Evolutionary conservation across 2,888 invertebrate genomes (phyloP).

Genomic region (Acronicta psi): DNA sequence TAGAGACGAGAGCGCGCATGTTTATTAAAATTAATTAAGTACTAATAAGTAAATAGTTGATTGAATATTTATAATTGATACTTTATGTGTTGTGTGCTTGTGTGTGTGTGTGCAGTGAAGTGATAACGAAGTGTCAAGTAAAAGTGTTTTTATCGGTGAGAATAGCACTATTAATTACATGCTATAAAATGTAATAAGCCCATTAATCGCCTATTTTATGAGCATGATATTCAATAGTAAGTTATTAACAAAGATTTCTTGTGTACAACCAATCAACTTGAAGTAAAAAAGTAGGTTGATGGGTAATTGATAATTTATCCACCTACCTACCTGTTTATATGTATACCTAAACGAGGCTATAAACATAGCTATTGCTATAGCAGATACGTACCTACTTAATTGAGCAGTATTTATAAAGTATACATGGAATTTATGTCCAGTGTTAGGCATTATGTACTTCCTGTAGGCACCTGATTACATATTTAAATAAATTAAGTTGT

Average conservation of each 20-base stretch:
- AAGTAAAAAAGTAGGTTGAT: neutral
- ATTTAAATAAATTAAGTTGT: too few relatives aligned
- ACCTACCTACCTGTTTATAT: neutral
- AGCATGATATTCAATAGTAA: constrained; percentile 15
- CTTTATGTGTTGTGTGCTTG: neutral
- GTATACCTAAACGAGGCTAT: too few relatives aligned
- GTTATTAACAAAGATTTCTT: constrained; percentile 5
- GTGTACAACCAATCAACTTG: neutral
- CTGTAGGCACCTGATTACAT: too few relatives aligned
- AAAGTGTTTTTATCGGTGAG: constrained; percentile 31
- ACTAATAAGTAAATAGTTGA: constrained; percentile 37
- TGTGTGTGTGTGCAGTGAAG: constrained; percentile 10
- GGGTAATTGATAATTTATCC: neutral
- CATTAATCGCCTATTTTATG: constrained; percentile 31
- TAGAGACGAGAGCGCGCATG: constrained; percentile 68
- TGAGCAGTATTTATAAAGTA: too few relatives aligned
- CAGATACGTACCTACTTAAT: too few relatives aligned
- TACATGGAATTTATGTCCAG: too few relatives aligned
- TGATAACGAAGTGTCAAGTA: constrained; percentile 26
- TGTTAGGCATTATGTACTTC: too few relatives aligned
- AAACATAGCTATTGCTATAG: too few relatives aligned
- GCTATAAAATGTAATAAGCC: constrained; percentile 6
- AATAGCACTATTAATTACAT: constrained; percentile 22
- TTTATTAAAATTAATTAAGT: constrained; percentile 51
- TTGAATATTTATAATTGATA: constrained; percentile 20